Evolutionary conservation across 2,888 invertebrate genomes (phyloP), one percentile per base, ranked within the genome.

Genomic region (Diloba caeruleocephala): DNA sequence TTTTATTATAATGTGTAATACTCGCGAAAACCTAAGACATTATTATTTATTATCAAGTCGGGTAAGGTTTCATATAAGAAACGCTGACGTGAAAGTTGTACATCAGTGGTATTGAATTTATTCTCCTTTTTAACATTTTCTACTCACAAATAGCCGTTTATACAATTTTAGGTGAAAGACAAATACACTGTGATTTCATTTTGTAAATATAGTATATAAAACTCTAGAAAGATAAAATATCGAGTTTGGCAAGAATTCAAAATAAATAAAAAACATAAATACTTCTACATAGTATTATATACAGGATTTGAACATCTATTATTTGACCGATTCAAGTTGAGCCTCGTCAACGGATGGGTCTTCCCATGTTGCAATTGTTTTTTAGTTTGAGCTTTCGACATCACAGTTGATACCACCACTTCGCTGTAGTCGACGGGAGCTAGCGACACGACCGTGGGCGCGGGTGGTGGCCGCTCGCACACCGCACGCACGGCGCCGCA

Each of bases 361-460:
- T 97, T 97, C 76, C 98, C 98, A 87, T 97, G 98, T 88, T 98
- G 98, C 82, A 96, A 95, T 89, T 97, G 97, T 89, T 97, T 96
- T 88, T 97, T 97, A 74, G 95, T 96, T 82, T 96, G 95, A 79
- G 96, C 95, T 86, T 95, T 96, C 72, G 95, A 95, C 76, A 96
- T 95, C 76, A 96, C 96, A 81, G 95, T 95, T 56, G 95, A 94
- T 46, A 95, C 95, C 51, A 96, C 94, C 70, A 95, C 94, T 64
- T 94, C 94, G 45, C 94, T 89, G 67, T 94, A 94, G 66, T 94
- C 94, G 63, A 85, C 75, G 45, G 92, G 88, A 60, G 88, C 84
- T 71, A 87, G 80, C 64, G 90, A 74, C 66, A 89, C 62, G 42
- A 89, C 89, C 59, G 88, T 85, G 50, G 91, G 91, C 58, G 87